These are phyloP conservation scores for Meleagris gallopavo DNA, from an alignment of 2,113 vertebrate genomes.

Conservation along the genomic window DNA sequence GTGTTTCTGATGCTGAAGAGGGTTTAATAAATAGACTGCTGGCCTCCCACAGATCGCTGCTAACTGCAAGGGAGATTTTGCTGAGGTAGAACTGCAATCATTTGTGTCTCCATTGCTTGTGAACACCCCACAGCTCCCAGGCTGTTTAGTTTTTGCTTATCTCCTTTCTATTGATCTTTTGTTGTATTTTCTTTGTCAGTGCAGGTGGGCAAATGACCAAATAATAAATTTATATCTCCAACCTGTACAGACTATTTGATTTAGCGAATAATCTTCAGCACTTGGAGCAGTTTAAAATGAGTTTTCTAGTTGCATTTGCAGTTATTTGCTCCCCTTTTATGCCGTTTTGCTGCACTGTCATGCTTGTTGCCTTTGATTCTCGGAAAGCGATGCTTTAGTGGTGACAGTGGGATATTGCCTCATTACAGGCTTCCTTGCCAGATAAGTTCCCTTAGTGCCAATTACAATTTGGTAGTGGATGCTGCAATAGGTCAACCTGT, in stretches of 20 bases:
- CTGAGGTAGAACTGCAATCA: constrained; percentile 6
- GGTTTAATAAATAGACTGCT: constrained; percentile 59
- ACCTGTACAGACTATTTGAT: constrained; percentile 45
- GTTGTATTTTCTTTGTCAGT: constrained; percentile 21
- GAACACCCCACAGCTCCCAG: not conserved
- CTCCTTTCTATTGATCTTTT: constrained; percentile 36
- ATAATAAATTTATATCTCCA: constrained; percentile 52
- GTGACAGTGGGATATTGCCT: constrained; percentile 61
- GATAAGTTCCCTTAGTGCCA: constrained; percentile 32
- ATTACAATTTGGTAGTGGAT: constrained; percentile 32
- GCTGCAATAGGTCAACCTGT: constrained; percentile 57
- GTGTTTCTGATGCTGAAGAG: constrained; percentile 49
- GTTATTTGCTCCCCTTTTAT: constrained; percentile 26
- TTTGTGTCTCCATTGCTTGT: not conserved
- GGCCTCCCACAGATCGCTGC: constrained; percentile 51
- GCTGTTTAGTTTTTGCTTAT: constrained; percentile 43
- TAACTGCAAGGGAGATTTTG: constrained; percentile 37
- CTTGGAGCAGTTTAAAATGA: constrained; percentile 41
- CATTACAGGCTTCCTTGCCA: constrained; percentile 49
- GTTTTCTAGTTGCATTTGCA: constrained; percentile 56
- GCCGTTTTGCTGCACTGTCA: constrained; percentile 39
- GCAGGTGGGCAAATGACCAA: not conserved
- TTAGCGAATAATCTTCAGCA: constrained; percentile 56
- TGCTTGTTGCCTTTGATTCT: constrained; percentile 58
- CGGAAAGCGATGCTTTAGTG: constrained; percentile 23